Evolutionary conservation across 1,140 invertebrate species (phyloP).

Genomic region (Hylaeus anthracinus): DNA sequence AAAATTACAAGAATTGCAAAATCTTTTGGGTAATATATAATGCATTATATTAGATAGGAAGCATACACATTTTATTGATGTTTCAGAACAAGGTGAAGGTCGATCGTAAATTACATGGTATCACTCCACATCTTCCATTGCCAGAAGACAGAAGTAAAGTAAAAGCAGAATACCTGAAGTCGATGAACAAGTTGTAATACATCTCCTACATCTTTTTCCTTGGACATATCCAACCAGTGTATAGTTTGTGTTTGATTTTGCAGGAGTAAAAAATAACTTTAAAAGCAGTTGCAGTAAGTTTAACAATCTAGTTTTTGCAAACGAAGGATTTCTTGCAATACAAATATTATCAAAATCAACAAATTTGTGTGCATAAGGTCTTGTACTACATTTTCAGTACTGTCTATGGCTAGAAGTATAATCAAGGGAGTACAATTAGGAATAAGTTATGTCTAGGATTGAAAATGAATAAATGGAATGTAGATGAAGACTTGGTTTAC

Average conservation of each 20-base stretch:
- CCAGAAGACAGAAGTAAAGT: slow-evolving; percentile 67
- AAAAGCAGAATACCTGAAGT: slow-evolving; percentile 58
- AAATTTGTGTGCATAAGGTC: too few relatives aligned
- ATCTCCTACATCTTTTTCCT: background rate
- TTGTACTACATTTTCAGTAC: too few relatives aligned
- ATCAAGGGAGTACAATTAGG: background rate
- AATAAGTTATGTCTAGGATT: background rate
- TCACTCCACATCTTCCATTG: slow-evolving; percentile 63
- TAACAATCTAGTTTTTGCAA: background rate
- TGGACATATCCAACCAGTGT: slow-evolving; percentile 24
- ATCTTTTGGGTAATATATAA: slow-evolving; percentile 64
- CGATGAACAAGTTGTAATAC: background rate
- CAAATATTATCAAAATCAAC: background rate
- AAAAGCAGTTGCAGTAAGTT: background rate
- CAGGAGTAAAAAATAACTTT: background rate
- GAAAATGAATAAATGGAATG: slow-evolving; percentile 1
- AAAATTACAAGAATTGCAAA: slow-evolving; percentile 63
- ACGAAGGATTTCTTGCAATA: slow-evolving; percentile 5
- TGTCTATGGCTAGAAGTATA: too few relatives aligned
- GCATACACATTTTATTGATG: slow-evolving; percentile 8
- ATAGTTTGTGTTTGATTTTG: slow-evolving; percentile 15
- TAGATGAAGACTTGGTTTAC: background rate
- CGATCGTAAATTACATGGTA: slow-evolving; percentile 40
- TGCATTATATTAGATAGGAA: background rate
- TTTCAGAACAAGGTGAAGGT: slow-evolving; percentile 46